Conservation (phyloP, 1,140 invertebrate species). For the Chelonus insularis region DNA sequence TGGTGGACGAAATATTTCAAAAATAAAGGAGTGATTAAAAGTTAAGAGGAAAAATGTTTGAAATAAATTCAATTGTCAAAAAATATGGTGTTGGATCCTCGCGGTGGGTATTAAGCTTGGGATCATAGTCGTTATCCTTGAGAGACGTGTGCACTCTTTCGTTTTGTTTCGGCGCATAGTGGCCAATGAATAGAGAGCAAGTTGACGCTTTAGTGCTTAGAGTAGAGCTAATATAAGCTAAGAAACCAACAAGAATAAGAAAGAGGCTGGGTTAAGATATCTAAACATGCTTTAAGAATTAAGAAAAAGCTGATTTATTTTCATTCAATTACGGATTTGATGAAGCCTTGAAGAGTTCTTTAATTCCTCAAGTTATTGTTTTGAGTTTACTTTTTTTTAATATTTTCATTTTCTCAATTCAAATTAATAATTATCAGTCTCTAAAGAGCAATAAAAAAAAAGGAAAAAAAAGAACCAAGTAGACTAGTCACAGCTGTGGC, state of each 20-base stretch:
- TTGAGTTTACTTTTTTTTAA: too few species aligned
- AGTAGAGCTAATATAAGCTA: slow-evolving; percentile 1
- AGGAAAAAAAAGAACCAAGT: too few species aligned
- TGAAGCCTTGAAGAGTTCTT: too few species aligned
- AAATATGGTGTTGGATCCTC: slow-evolving; percentile 16
- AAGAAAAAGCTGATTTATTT: too few species aligned
- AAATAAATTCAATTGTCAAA: slow-evolving; percentile 20
- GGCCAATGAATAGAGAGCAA: slow-evolving; percentile 39
- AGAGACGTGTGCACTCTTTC: slow-evolving; percentile 52
- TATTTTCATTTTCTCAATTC: too few species aligned
- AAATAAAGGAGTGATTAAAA: not conserved
- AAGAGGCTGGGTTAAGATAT: not conserved
- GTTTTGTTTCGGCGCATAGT: slow-evolving; percentile 53
- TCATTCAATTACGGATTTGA: too few species aligned
- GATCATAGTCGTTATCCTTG: slow-evolving; percentile 59
- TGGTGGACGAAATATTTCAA: too few species aligned
- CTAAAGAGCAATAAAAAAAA: too few species aligned
- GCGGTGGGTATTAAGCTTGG: slow-evolving; percentile 26
- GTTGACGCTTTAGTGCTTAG: slow-evolving; percentile 26
- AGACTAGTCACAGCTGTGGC: too few species aligned
- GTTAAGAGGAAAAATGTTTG: not conserved
- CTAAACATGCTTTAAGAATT: too few species aligned
- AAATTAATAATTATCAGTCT: too few species aligned
- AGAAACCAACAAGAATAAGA: not conserved
- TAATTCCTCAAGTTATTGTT: too few species aligned